A percentile compares a stretch with the other conserved stretches of the same genome.
Evolutionary conservation across 2,888 invertebrate species (phyloP).

Genomic region (Macroteleia sp.): DNA sequence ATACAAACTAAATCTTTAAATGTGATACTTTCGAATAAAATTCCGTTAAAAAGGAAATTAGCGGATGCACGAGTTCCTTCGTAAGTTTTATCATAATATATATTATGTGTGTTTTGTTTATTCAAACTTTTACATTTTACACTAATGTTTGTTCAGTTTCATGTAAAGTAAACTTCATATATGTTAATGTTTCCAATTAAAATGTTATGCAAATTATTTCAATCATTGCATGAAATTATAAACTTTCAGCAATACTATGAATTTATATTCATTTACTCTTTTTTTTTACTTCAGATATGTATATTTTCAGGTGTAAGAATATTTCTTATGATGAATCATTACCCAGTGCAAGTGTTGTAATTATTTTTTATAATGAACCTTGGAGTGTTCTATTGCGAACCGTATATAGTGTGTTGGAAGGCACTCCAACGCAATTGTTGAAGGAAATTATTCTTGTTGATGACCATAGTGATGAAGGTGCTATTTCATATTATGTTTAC

Average conservation of each 20-base stretch:
- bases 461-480: constrained; percentile 92
- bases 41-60: constrained; percentile 92
- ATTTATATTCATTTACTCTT: too few species aligned
- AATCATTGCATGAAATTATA: too few species aligned
- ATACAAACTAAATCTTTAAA: constrained; percentile 94
- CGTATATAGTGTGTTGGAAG: constrained; percentile 94
- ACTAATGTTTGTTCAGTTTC: too few species aligned
- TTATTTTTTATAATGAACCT: constrained; percentile 96
- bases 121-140: too few species aligned
- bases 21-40: constrained; percentile 93
- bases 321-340: constrained; percentile 88
- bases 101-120: too few species aligned
- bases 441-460: constrained; percentile 98
- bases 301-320: constrained; percentile 85
- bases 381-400: constrained; percentile 93
- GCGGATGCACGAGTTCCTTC: constrained; percentile 86
- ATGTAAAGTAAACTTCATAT: too few species aligned
- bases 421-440: constrained; percentile 88
- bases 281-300: too few species aligned
- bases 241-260: too few species aligned
- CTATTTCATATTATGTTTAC: neutral
- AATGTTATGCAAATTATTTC: too few species aligned
- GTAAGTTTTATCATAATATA: too few species aligned
- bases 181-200: too few species aligned
- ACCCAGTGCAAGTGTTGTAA: constrained; percentile 89